A percentile compares a stretch with the other conserved stretches of the same genome.
Evolutionary conservation across 1,140 invertebrate species (phyloP).

Genomic region (Holotrichia oblita): DNA sequence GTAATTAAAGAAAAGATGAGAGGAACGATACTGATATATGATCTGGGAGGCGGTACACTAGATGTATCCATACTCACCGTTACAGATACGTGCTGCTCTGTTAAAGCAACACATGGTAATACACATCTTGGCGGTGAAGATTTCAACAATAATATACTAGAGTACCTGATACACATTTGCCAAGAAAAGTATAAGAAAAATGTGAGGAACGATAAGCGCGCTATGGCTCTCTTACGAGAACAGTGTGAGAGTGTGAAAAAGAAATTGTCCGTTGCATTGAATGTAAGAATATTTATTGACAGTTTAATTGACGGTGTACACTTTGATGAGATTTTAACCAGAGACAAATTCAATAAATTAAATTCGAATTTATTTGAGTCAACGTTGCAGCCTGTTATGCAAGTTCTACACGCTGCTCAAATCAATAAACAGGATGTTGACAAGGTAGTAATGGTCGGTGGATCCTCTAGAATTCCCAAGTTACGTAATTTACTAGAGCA

Average conservation of each 20-base stretch:
- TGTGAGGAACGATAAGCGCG: slow-evolving; percentile 93
- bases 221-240: slow-evolving; percentile 96
- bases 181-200: slow-evolving; percentile 96
- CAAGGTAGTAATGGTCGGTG: slow-evolving; percentile 97
- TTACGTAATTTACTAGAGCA: slow-evolving; percentile 95
- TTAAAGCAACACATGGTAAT: slow-evolving; percentile 96
- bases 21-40: slow-evolving; percentile 79
- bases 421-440: slow-evolving; percentile 93
- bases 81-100: slow-evolving; percentile 93
- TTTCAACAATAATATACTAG: slow-evolving; percentile 93
- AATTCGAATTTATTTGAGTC: slow-evolving; percentile 94
- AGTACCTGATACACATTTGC: slow-evolving; percentile 88
- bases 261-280: not conserved
- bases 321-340: slow-evolving; percentile 68
- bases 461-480: slow-evolving; percentile 99
- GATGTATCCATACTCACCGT: slow-evolving; percentile 30
- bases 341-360: slow-evolving; percentile 94
- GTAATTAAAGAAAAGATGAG: slow-evolving; percentile 79
- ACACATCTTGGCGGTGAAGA: slow-evolving; percentile 95
- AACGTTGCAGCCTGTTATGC: slow-evolving; percentile 94
- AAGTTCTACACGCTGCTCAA: slow-evolving; percentile 96
- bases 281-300: not conserved
- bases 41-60: slow-evolving; percentile 92
- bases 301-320: slow-evolving; percentile 5
- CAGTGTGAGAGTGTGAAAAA: slow-evolving; percentile 84